These are phyloP conservation scores for Echiichthys vipera DNA, from an alignment of 2,797 vertebrate genomes.

Conservation along the genomic window DNA sequence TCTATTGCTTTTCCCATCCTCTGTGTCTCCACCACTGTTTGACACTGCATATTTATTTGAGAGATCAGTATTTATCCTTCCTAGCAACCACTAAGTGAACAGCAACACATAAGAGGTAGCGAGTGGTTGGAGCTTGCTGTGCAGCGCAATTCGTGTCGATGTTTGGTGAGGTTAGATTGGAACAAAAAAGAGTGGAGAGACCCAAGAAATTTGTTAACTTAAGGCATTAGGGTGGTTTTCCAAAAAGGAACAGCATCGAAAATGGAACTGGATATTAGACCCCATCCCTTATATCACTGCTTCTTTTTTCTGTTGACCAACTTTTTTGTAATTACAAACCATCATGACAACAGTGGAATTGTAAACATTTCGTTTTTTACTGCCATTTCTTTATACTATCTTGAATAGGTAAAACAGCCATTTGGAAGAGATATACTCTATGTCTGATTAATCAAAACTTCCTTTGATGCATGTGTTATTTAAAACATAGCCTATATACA, in stretches of 20 bases:
- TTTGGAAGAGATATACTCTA: too few relatives aligned
- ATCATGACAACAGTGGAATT: too few relatives aligned
- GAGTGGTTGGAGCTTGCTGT: background rate
- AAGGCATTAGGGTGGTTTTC: background rate
- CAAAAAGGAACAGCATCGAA: too few relatives aligned
- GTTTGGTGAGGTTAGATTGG: background rate
- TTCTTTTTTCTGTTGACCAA: too few relatives aligned
- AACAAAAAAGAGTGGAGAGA: background rate
- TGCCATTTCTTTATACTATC: too few relatives aligned
- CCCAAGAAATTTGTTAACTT: background rate
- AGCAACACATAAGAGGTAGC: background rate
- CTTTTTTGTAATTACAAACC: too few relatives aligned
- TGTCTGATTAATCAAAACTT: too few relatives aligned
- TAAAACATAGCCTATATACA: too few relatives aligned
- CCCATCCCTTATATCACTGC: background rate
- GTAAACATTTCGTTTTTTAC: too few relatives aligned
- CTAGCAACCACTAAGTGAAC: constrained; percentile 14
- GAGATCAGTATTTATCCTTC: constrained; percentile 15
- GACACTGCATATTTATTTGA: constrained; percentile 8
- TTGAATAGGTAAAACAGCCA: too few relatives aligned
- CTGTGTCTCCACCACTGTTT: constrained; percentile 16
- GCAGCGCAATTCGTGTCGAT: background rate
- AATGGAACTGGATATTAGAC: background rate
- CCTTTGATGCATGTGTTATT: too few relatives aligned
- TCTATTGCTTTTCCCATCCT: constrained; percentile 3